phyloP scores from a whole-genome alignment of 2,113 vertebrate genomes.

The Dasyurus viverrinus region DNA sequence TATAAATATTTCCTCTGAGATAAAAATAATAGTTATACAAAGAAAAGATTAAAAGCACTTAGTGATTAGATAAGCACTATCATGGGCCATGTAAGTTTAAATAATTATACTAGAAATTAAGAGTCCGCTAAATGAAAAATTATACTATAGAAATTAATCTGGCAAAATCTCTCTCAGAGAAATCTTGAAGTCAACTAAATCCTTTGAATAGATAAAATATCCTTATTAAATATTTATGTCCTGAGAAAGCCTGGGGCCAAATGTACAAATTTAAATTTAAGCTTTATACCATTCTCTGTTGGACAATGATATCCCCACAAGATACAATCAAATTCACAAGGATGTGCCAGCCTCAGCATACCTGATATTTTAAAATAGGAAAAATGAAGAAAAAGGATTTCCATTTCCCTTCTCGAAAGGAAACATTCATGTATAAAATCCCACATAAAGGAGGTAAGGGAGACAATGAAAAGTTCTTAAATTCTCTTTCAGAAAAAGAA shows the following conservation, averaged over 20 bases:
- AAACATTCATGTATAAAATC: constrained; percentile 19
- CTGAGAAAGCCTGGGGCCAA: neutral
- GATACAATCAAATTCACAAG: neutral
- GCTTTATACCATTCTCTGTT: constrained; percentile 32
- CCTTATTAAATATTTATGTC: constrained; percentile 4
- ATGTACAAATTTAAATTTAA: constrained; percentile 34
- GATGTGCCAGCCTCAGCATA: neutral
- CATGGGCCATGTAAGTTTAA: neutral
- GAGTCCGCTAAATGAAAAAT: neutral
- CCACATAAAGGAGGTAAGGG: neutral
- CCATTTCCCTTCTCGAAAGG: constrained; percentile 13
- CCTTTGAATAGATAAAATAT: neutral
- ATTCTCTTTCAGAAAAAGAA: neutral
- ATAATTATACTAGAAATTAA: neutral
- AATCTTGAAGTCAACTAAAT: neutral
- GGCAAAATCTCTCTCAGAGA: neutral
- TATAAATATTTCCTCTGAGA: neutral
- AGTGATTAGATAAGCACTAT: neutral
- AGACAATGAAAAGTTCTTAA: neutral
- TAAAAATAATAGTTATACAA: neutral
- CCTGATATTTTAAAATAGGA: constrained; percentile 21
- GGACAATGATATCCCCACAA: neutral
- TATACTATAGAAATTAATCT: neutral
- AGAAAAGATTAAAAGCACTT: neutral
- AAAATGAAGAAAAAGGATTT: constrained; percentile 25